Base-by-base conservation (phyloP, 1,140 invertebrate genomes). In the Aphelenchoides fujianensis region DNA sequence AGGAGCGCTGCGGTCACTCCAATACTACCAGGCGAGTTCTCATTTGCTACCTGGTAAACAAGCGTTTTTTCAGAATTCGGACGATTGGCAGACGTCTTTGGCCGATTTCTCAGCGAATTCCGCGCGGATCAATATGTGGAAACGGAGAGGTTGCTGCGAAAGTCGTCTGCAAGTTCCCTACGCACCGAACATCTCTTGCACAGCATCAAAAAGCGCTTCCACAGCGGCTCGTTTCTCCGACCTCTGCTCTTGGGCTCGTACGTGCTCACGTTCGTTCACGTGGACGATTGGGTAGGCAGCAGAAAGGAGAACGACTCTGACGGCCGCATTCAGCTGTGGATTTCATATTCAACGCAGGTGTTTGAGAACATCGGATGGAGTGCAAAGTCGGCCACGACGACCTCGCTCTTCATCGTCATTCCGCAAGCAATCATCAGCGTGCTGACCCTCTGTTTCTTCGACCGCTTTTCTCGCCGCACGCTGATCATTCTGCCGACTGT, bases 271-370 rank as follows among this genome's bases (percentile, higher is more conserved):
- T 77, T 77, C 37, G 78, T 76, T 30, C 75, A 77, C 63, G 30
- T 77, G 28, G 75, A 77, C 57, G 75, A 77, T 68, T 77, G 75
- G 75, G 75, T 77, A 41, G 61, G 32, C 2, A 7, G 28, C 19
- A 59, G 34, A 5, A 59, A 12, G 23, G 23, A 12, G 5, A 59
- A 5, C 55, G 19, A 19, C 5, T 59, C 28, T 59, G 19, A 16
- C n/a, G 28, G 1, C 64, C 63, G 2, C 59, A 62, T 77, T 68
- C 48, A 77, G 75, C 37, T 77, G 52, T 77, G 75, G 75, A 79
- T 77, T 23, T 77, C 77, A n/a, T 77, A 77, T 66, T 77, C 75
- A 5, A 77, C 75, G 12, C 73, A 75, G 36, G 75, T 78, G 3
- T 77, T 77, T 32, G 74, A 79, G 55, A 79, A 76, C 48, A 72